Conservation (phyloP, 2,888 invertebrate species). For the Eurois occulta region DNA sequence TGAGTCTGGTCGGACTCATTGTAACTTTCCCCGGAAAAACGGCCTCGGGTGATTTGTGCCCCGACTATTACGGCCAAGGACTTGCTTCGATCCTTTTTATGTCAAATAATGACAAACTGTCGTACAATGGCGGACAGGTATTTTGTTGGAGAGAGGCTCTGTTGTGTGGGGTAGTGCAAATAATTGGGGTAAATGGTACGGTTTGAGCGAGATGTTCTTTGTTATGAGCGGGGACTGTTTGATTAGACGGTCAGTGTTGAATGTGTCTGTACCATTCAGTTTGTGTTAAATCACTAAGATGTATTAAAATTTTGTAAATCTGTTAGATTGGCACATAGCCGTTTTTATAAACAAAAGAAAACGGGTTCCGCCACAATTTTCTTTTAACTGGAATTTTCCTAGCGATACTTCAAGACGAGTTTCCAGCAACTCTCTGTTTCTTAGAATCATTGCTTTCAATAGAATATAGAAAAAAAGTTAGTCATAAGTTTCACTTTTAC, state of each 20-base stretch:
- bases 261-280: not conserved
- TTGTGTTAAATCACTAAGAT: not conserved
- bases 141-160: conserved; percentile 35
- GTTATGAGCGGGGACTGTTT: conserved; percentile 13
- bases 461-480: not conserved
- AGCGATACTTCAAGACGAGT: not conserved
- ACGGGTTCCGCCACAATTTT: not conserved
- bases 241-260: conserved; percentile 12
- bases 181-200: conserved; percentile 49
- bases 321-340: not conserved
- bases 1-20: conserved; percentile 15
- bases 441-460: not conserved
- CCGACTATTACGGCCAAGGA: conserved; percentile 54
- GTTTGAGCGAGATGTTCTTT: conserved; percentile 30
- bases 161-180: conserved; percentile 46
- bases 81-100: conserved; percentile 54
- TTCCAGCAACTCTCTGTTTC: not conserved
- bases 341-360: not conserved
- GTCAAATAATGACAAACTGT: conserved; percentile 61
- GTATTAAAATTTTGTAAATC: not conserved
- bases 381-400: not conserved
- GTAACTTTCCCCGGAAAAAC: conserved; percentile 35
- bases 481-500: not conserved
- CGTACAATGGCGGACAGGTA: conserved; percentile 57
- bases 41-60: conserved; percentile 41